Percentiles rank a stretch among this genome's conserved stretches.
Evolutionary conservation across 2,113 vertebrate species (phyloP).

Genomic region (Mesitornis unicolor): DNA sequence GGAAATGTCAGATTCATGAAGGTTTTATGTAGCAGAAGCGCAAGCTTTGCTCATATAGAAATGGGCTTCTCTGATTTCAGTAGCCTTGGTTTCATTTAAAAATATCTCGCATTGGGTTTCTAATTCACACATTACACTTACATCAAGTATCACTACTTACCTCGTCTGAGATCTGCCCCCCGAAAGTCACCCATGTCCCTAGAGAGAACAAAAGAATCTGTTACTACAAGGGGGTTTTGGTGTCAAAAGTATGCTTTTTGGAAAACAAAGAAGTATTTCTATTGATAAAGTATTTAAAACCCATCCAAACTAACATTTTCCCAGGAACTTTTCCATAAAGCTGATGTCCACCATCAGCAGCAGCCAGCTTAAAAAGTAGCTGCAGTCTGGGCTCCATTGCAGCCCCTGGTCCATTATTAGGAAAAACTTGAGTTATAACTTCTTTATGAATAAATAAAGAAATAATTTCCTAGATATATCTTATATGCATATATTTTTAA

Average conservation of each 20-base stretch:
- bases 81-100: not conserved
- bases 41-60: not conserved
- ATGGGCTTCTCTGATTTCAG: not conserved
- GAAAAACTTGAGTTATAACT: not conserved
- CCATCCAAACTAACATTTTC: not conserved
- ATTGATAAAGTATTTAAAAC: not conserved
- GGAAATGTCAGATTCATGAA: not conserved
- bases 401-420: not conserved
- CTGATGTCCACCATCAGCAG: rapidly evolving
- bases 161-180: slow-evolving; percentile 97
- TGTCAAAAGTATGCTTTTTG: too few species aligned
- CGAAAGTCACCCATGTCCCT: slow-evolving; percentile 99
- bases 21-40: not conserved
- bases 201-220: not conserved
- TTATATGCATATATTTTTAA: rapidly evolving
- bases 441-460: not conserved
- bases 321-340: not conserved
- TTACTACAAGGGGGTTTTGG: not conserved
- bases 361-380: not conserved
- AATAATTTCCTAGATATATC: too few species aligned
- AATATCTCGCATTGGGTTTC: not conserved
- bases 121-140: not conserved
- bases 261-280: not conserved
- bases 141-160: slow-evolving; percentile 74
- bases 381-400: not conserved